Evolutionary conservation across 92 coral and sea anemone genomes (phyloP).

Genomic region (Isaurus tuberculatus): DNA sequence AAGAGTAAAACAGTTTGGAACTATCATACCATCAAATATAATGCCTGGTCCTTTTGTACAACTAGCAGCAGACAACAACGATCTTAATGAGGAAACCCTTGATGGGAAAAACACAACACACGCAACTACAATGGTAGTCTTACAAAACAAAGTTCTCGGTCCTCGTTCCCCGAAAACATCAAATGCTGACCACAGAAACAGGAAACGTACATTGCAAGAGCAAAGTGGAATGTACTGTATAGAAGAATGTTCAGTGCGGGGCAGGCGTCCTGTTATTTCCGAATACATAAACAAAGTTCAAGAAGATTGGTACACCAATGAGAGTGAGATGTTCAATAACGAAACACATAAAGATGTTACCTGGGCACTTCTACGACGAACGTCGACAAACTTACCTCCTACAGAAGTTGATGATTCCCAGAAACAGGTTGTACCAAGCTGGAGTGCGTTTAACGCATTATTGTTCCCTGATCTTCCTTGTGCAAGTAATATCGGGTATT

Average conservation of each 20-base stretch:
- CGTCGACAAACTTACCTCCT: neutral
- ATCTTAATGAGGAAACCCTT: neutral
- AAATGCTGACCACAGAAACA: conserved; percentile 2
- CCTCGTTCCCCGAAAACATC: conserved; percentile 19
- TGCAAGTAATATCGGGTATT: conserved; percentile 54
- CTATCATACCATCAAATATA: conserved; percentile 50
- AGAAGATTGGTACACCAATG: neutral
- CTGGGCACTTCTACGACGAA: neutral
- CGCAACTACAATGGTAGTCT: conserved; percentile 47
- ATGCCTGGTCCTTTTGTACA: conserved; percentile 56
- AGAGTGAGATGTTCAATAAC: neutral
- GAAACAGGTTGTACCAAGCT: neutral
- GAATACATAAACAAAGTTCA: neutral
- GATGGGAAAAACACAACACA: conserved; percentile 63
- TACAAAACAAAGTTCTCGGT: conserved; percentile 31
- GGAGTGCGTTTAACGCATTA: conserved; percentile 40
- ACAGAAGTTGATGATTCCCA: neutral
- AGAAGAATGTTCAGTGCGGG: neutral
- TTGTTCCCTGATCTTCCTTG: neutral
- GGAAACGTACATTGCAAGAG: conserved; percentile 22
- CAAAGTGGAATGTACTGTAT: neutral
- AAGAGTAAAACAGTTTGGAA: conserved; percentile 9
- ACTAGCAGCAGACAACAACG: conserved; percentile 33
- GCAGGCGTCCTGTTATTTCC: neutral
- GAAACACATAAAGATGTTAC: neutral